phyloP scores from a whole-genome alignment of 1,140 invertebrate species.

The Trachymyrmex septentrionalis region DNA sequence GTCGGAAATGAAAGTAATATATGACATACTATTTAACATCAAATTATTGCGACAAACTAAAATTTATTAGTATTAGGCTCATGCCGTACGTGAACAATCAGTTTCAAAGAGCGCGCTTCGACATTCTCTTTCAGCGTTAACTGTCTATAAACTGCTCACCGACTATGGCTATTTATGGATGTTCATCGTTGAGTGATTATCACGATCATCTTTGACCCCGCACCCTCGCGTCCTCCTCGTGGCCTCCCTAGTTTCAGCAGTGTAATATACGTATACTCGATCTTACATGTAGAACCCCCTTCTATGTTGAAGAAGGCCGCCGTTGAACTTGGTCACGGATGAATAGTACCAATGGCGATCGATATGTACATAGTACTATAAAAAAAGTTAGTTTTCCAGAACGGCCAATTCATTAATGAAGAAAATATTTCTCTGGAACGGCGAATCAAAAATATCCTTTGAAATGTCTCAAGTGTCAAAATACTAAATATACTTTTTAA shows the following conservation, averaged over 20 bases:
- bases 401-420: constrained; percentile 44
- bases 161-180: constrained; percentile 60
- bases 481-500: neutral
- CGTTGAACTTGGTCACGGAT: constrained; percentile 73
- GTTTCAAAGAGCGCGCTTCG: constrained; percentile 35
- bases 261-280: constrained; percentile 27
- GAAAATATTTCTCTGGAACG: neutral
- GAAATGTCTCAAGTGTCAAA: neutral
- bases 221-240: constrained; percentile 46
- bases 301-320: constrained; percentile 44
- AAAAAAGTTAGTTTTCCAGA: constrained; percentile 54
- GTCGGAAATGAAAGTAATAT: neutral
- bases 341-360: constrained; percentile 64
- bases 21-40: neutral
- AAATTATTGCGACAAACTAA: neutral
- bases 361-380: constrained; percentile 63
- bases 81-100: constrained; percentile 21
- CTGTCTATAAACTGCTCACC: constrained; percentile 11
- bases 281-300: constrained; percentile 17
- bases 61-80: neutral
- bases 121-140: constrained; percentile 51
- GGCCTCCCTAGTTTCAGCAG: constrained; percentile 34
- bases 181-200: constrained; percentile 68
- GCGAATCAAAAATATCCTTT: constrained; percentile 10
- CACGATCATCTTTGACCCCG: constrained; percentile 56